These are phyloP conservation scores for Papilio xuthus DNA, from an alignment of 1,140 invertebrate genomes.

Conservation along the genomic window DNA sequence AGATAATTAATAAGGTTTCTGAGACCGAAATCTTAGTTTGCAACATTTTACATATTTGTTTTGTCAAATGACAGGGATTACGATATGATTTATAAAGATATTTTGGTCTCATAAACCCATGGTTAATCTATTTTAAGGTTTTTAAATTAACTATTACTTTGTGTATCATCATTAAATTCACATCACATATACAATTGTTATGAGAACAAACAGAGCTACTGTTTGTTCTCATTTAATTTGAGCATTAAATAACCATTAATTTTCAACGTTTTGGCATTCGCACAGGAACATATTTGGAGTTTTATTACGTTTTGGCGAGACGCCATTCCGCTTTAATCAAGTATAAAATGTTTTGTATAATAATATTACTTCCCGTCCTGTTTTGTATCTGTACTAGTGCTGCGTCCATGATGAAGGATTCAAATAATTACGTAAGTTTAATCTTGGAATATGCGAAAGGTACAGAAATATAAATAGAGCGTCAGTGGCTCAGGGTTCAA, in stretches of 20 bases:
- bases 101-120: no score
- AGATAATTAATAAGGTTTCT: no score
- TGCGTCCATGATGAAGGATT: constrained; percentile 3
- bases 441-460: background rate
- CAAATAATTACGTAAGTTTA: constrained; percentile 20
- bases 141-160: background rate
- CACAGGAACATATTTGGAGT: constrained; percentile 18
- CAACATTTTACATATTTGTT: no score
- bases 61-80: no score
- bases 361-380: constrained; percentile 13
- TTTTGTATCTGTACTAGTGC: background rate
- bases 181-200: constrained; percentile 4
- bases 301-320: constrained; percentile 22
- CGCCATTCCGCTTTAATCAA: constrained; percentile 18
- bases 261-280: constrained; percentile 15
- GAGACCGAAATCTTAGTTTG: no score
- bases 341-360: constrained; percentile 27
- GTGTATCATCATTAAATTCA: background rate
- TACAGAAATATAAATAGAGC: no score
- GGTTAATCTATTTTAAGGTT: background rate
- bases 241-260: constrained; percentile 18
- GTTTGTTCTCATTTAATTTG: constrained; percentile 22
- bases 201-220: background rate
- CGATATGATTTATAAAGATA: no score
- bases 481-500: no score